Conservation (phyloP, 2,113 vertebrate genomes). For the Corythaixoides concolor region DNA sequence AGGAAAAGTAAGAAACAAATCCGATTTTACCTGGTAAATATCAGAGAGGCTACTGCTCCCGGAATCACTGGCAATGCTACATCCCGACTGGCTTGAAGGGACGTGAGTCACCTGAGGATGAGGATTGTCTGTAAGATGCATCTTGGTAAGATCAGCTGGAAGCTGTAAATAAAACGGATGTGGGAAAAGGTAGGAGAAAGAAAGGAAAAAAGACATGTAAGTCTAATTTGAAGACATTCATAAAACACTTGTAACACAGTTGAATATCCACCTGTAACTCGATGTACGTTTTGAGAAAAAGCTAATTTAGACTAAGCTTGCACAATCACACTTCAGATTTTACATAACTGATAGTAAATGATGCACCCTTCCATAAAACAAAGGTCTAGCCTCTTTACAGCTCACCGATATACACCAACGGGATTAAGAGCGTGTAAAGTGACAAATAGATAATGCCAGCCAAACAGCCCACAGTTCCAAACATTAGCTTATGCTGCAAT, state of each 20-base stretch:
- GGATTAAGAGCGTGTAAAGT: neutral
- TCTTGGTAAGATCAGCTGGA: conserved; percentile 95
- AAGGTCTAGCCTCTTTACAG: neutral
- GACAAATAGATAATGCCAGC: neutral
- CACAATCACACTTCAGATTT: neutral
- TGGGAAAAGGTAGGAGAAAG: neutral
- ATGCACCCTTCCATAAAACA: neutral
- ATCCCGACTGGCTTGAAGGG: conserved; percentile 93
- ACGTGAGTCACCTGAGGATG: conserved; percentile 90
- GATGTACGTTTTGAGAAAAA: neutral
- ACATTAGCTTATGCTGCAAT: neutral
- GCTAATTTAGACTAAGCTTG: neutral
- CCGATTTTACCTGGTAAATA: conserved; percentile 89
- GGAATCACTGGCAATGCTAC: conserved; percentile 96
- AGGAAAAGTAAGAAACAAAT: neutral
- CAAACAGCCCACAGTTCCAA: neutral
- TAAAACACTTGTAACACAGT: neutral
- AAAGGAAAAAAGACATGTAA: neutral
- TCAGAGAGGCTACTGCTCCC: conserved; percentile 98
- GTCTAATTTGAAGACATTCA: neutral
- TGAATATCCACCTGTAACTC: neutral
- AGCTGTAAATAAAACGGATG: conserved; percentile 75
- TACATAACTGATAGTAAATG: neutral
- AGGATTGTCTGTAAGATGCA: conserved; percentile 92
- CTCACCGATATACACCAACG: neutral